Base-by-base conservation (phyloP, 2,888 invertebrate species). In the Scaptomyza flava region DNA sequence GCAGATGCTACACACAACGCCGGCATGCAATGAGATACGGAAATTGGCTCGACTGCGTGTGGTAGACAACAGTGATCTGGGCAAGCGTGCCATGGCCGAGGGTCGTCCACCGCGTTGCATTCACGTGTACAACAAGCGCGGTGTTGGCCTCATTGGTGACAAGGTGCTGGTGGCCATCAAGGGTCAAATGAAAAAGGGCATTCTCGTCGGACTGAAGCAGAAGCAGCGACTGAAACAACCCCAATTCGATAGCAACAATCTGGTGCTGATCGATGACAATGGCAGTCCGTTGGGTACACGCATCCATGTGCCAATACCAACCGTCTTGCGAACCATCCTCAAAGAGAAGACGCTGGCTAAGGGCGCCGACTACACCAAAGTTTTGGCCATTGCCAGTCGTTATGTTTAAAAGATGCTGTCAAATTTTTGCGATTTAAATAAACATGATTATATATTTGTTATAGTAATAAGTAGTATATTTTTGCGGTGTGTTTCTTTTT, bases 51-150 rank as follows among this genome's bases (percentile, higher is more conserved):
- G 97, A 51, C 93, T 99, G 14, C 93, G 98, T 85, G 98, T 99
- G 6, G 99, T 99, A 3, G 99, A 99, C 92, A 99, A 99, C 92
- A 98, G 98, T 59, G 96, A 96, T 78, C 95, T 99, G 67, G 99
- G 99, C 36, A 98, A 97, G 91, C 94, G 96, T 90, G 98, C 99
- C 1, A 98, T 98, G 96, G 94, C 96, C 2, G 97, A 98, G 90
- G 99, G 99, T 48, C 97, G 96, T 92, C 98, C 98, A 11, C 98
- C 99, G 0, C 96, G 95, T 91, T 95, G 96, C 87, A 99, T 99
- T 88, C 98, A 99, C 90, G 95, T 99, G 62, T 99, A 98, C 89
- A 98, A 97, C 91, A 97, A 96, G 93, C 93, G 93, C 89, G 93
- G 93, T 69, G 92, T 94, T 2, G 94, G 94, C 1, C 91, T 89